Evolutionary conservation across 23 tunicate genomes (phyloP).

Genomic region (Styela clava): DNA sequence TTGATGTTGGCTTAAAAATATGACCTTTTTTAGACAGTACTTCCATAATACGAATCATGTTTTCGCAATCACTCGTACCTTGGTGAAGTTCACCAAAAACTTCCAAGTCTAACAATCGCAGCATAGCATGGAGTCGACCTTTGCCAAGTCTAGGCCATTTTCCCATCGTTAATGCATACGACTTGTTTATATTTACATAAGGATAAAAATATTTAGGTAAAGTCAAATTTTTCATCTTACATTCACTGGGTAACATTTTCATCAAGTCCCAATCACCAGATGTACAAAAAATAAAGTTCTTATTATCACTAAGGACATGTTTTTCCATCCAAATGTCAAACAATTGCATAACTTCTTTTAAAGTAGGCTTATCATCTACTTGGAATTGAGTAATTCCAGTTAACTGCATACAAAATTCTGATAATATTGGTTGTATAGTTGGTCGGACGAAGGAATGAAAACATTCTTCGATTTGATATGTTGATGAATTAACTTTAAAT

Average conservation of each 20-base stretch:
- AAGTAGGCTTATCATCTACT: background rate
- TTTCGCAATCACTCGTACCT: constrained; percentile 27
- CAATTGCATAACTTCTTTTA: constrained; percentile 3
- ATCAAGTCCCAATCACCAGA: constrained; percentile 25
- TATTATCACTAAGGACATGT: background rate
- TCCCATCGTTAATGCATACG: constrained; percentile 23
- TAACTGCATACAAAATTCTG: constrained; percentile 4
- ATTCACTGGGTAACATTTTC: constrained; percentile 26
- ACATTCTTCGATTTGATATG: background rate
- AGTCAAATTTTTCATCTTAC: constrained; percentile 1
- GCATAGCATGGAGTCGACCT: constrained; percentile 25
- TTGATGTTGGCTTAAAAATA: constrained; percentile 11
- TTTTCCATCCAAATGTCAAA: constrained; percentile 8
- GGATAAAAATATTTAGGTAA: background rate
- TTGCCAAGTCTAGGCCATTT: constrained; percentile 30
- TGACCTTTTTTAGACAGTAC: background rate
- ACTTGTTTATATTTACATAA: constrained; percentile 23
- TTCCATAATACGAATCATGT: constrained; percentile 13
- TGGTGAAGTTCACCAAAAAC: constrained; percentile 9
- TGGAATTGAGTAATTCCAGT: constrained; percentile 24
- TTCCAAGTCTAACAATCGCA: background rate
- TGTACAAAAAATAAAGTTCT: constrained; percentile 13
- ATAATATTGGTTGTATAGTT: constrained; percentile 5
- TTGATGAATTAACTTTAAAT: constrained; percentile 8
- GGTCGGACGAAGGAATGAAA: constrained; percentile 27